A percentile compares a stretch with the other conserved stretches of the same genome.
Evolutionary conservation across 2,888 invertebrate genomes (phyloP).

Genomic region (Bibio marci): DNA sequence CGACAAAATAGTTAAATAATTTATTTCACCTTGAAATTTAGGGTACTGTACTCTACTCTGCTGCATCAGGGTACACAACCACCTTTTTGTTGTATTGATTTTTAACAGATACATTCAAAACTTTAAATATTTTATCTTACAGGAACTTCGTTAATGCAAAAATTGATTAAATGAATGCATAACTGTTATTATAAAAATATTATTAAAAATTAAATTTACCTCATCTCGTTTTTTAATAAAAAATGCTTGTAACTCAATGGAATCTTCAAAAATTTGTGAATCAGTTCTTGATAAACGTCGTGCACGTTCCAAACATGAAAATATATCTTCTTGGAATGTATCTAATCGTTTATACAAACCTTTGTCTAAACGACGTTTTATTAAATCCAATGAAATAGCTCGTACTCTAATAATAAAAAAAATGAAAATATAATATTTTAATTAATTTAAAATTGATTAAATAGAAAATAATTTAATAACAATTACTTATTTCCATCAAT

Average conservation of each 20-base stretch:
- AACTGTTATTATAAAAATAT: too few relatives aligned
- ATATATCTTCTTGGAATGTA: constrained; percentile 91
- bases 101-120: too few relatives aligned
- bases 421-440: constrained; percentile 5
- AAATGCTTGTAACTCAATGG: constrained; percentile 79
- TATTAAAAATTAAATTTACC: constrained; percentile 14
- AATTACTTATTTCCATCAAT: constrained; percentile 43
- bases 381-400: constrained; percentile 78
- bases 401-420: constrained; percentile 38
- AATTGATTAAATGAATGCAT: too few relatives aligned
- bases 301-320: constrained; percentile 80
- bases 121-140: too few relatives aligned
- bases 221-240: constrained; percentile 64
- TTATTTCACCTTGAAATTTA: too few relatives aligned
- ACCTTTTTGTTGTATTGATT: too few relatives aligned
- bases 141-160: too few relatives aligned
- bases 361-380: constrained; percentile 81
- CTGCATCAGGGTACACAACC: too few relatives aligned
- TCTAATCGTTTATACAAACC: constrained; percentile 87
- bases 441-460: constrained; percentile 6
- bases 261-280: constrained; percentile 91
- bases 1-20: too few relatives aligned
- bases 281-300: constrained; percentile 76
- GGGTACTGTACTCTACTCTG: too few relatives aligned
- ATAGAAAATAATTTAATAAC: constrained; percentile 5